Conservation (phyloP, 2,797 vertebrate species). For the Enteromius afrohamiltoni region DNA sequence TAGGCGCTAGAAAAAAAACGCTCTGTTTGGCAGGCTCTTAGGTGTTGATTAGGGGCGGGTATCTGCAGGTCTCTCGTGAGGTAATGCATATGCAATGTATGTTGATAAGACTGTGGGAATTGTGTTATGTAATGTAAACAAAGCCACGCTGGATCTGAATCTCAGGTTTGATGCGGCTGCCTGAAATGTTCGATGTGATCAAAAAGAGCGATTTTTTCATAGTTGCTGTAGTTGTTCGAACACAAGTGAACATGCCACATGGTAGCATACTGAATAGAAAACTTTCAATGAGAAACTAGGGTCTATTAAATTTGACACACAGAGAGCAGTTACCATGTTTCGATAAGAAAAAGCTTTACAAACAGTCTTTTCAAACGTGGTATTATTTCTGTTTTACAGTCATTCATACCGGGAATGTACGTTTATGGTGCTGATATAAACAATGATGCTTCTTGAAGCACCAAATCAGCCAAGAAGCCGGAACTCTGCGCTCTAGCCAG, state of each 20-base stretch:
- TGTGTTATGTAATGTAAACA: constrained; percentile 26
- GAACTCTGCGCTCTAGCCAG: too few species aligned
- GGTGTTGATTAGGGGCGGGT: constrained; percentile 25
- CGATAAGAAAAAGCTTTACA: too few species aligned
- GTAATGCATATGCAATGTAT: constrained; percentile 8
- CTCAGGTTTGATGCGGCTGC: background rate
- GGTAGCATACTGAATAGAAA: background rate
- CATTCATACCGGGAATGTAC: too few species aligned
- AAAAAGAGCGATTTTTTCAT: background rate
- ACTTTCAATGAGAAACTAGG: background rate
- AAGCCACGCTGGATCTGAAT: background rate
- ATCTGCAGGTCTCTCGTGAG: constrained; percentile 21
- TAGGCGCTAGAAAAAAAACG: constrained; percentile 10
- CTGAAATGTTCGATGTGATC: background rate
- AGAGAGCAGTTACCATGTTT: too few species aligned
- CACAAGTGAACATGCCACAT: background rate
- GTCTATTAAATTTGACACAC: background rate
- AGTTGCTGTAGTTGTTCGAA: background rate
- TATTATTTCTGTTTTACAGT: too few species aligned
- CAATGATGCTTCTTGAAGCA: too few species aligned
- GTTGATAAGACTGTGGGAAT: background rate
- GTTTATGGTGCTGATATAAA: background rate
- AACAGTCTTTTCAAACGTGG: too few species aligned
- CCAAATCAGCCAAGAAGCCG: too few species aligned
- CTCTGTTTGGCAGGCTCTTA: constrained; percentile 29